Evolutionary conservation across 2,888 invertebrate species (phyloP), one percentile per base, ranked within the genome.

Genomic region (Maniola hyperantus): DNA sequence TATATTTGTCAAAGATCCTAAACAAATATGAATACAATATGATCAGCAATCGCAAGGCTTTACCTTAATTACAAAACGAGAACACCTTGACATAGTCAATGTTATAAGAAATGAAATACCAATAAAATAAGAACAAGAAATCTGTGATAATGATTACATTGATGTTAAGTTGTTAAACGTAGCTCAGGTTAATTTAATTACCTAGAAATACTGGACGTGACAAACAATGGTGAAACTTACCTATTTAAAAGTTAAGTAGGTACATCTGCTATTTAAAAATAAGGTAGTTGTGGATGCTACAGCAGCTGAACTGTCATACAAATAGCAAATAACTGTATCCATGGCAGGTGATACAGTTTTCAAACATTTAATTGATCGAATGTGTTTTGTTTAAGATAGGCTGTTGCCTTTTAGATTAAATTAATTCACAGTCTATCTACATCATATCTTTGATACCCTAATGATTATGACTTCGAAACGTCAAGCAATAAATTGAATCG

Each of bases 1-100:
- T 66, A 67, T 69, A 65, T 71, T 71, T 67, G 68, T 66, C 48
- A 67, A 59, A n/a, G 65, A 66, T 72, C 72, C 73, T 72, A 71
- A 73, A 69, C 57, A 72, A 72, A 71, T 63, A 68, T 48, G 8
- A n/a, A 39, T 18, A 63, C 26, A 46, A 33, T 46, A 55, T 64
- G 59, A 64, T 64, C 59, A 34, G 34, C 26, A 34, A 46, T 54
- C 44, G 55, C 33, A 15, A 46, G 33, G 46, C 34, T 44, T 63
- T 46, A 54, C 54, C 54, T 26, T 26, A 26, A 54, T 63, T 54
- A 55, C 44, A 54, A 15, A 62, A 55, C 34, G 13, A 34, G 55
- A 18, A 63, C 46, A 46, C 63, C 54, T 63, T 63, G 63, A 54
- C 63, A 63, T 55, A 7, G 46, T 34, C 34, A 18, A 63, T 55